A percentile compares a stretch with the other conserved stretches of the same genome.
These are phyloP conservation scores for Nannoperca obscura DNA, from an alignment of 2,797 vertebrate genomes.

Conservation along the genomic window DNA sequence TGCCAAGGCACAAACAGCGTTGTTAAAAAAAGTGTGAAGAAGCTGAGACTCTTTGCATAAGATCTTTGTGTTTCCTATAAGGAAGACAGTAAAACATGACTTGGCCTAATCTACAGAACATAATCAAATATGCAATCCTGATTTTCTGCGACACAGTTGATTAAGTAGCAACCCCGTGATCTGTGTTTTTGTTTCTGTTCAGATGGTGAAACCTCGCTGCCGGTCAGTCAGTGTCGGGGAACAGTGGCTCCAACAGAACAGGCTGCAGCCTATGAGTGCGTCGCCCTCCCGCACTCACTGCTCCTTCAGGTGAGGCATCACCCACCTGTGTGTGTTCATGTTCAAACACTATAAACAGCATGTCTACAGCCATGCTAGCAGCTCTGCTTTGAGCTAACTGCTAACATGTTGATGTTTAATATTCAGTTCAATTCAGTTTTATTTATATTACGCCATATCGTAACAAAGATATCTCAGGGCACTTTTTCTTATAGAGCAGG, in stretches of 20 bases:
- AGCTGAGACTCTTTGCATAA: background rate
- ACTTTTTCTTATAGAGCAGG: no score
- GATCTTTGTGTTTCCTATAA: background rate
- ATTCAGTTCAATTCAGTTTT: no score
- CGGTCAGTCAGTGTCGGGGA: constrained; percentile 94
- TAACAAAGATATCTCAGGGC: no score
- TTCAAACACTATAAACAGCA: background rate
- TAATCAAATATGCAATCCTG: no score
- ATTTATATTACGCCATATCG: no score
- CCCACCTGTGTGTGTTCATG: background rate
- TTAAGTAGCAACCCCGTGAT: background rate
- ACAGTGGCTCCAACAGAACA: constrained; percentile 89
- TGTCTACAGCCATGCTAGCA: background rate
- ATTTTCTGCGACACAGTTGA: background rate
- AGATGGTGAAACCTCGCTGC: constrained; percentile 87
- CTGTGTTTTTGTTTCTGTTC: constrained; percentile 1
- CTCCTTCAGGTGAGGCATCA: constrained; percentile 85
- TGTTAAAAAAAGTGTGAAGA: background rate
- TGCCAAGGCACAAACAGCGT: background rate
- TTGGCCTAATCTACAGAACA: background rate
- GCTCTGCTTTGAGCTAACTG: background rate
- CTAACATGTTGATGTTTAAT: background rate
- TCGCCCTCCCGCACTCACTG: constrained; percentile 91
- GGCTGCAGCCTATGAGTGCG: constrained; percentile 89
- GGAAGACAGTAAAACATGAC: background rate